Conservation (phyloP, 2,888 invertebrate species). For the Synergus itoensis region DNA sequence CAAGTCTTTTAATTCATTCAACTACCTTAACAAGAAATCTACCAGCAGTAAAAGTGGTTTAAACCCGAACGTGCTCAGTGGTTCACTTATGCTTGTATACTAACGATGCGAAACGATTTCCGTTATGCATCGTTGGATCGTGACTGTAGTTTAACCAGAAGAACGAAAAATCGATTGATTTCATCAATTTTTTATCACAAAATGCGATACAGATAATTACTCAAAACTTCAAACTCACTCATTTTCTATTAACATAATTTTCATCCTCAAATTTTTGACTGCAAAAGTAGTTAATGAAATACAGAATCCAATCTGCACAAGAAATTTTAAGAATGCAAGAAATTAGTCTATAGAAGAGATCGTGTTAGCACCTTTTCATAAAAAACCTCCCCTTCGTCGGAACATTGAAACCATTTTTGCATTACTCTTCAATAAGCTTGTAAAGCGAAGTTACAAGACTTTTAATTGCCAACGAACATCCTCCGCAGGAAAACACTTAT, state of each 20-base stretch:
- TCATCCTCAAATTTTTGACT: no score
- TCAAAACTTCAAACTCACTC: no score
- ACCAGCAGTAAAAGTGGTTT: not conserved
- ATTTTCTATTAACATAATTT: no score
- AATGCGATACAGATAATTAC: not conserved
- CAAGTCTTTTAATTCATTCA: not conserved
- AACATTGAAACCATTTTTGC: not conserved
- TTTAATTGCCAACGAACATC: not conserved
- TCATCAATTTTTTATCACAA: not conserved
- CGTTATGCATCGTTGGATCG: constrained; percentile 12
- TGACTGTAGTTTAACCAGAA: not conserved
- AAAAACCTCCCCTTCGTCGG: not conserved
- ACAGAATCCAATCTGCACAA: no score
- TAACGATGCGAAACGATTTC: constrained; percentile 2
- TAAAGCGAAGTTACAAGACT: constrained; percentile 8
- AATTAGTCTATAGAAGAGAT: not conserved
- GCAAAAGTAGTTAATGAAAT: no score
- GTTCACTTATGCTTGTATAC: not conserved
- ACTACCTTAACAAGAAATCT: constrained; percentile 7
- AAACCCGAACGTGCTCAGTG: not conserved
- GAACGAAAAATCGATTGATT: constrained; percentile 14
- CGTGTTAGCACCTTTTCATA: not conserved
- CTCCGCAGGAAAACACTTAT: constrained; percentile 15
- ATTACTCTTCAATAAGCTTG: not conserved
- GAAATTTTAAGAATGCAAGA: not conserved